Base-by-base conservation (phyloP, 92 coral and sea anemone genomes). In the Phenganax marumi region DNA sequence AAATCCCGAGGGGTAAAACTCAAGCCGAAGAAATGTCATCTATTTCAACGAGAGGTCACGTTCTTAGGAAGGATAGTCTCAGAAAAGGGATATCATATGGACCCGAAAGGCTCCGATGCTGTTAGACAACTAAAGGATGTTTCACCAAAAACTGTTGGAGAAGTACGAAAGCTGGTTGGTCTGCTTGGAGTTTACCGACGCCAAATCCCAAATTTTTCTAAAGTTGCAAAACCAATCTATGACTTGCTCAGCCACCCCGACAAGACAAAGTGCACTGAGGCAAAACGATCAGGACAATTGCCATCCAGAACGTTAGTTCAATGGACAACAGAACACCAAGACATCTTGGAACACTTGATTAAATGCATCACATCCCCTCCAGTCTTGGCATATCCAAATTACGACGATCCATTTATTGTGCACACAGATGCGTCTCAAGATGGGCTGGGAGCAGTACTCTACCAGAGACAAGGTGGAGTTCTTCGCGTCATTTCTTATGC, bases 341-440 rank as follows among this genome's bases (percentile, higher is more conserved):
- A 43, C 16, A 74, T 53, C 17, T 19, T 80, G 81, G 81, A 81
- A 43, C 48, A 72, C 50, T 68, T 73, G 19, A 18, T 81, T 43
- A 81, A 81, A 23, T 81, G 73, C 68, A 50, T 63, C 25, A 69
- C 81, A 18, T 54, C 68, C 23, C 85, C 85, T 33, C 81, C 81
- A 70, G 51, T 69, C 57, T 57, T 78, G 33, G 82, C 56, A 16
- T 80, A 81, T 63, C 82, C 43, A 33, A 33, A 33, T 33, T 33
- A 33, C 43, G 43, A 33, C 43, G 43, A 33, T 33, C 43, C 85
- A 25, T 86, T 70, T 81, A 58, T 86, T 21, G 56, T 86, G 9
- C 85, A 80, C 73, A 86, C 85, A 3, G 85, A 86, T 61, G 89
- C 81, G 12, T 86, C 82, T n/a, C 47, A 86, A 18, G 66, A 72